These are phyloP conservation scores for Potamarius usumacintae DNA, from an alignment of 2,113 vertebrate genomes.

Conservation along the genomic window DNA sequence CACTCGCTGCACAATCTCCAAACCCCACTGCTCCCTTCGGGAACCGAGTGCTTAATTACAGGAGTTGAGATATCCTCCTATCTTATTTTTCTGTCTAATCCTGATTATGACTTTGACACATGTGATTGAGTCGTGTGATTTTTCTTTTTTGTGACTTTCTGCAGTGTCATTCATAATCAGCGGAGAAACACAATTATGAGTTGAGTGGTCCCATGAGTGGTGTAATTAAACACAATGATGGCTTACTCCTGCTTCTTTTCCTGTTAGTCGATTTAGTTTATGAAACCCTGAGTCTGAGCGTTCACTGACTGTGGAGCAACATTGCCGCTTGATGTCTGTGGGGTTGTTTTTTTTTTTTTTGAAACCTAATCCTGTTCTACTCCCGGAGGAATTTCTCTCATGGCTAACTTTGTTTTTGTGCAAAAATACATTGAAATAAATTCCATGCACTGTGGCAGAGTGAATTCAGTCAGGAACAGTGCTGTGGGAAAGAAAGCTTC, in stretches of 20 bases:
- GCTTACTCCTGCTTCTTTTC: conserved; percentile 15
- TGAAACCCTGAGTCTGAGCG: too few relatives aligned
- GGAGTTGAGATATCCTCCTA: conserved; percentile 12
- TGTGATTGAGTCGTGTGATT: conserved; percentile 36
- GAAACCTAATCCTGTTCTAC: not conserved
- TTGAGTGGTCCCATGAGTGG: conserved; percentile 25
- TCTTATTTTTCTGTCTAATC: conserved; percentile 20
- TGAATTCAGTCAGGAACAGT: not conserved
- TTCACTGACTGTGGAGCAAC: not conserved
- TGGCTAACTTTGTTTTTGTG: not conserved
- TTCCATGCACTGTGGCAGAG: not conserved
- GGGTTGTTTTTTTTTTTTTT: not conserved
- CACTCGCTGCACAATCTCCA: not conserved
- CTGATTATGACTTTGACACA: conserved; percentile 38
- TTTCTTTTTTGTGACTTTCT: conserved; percentile 9
- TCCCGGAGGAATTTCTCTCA: not conserved
- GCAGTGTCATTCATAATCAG: conserved; percentile 38
- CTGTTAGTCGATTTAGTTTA: not conserved
- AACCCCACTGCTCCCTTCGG: not conserved
- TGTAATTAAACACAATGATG: conserved; percentile 41
- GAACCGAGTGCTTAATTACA: conserved; percentile 28
- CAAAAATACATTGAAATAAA: not conserved
- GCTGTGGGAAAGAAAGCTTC: not conserved
- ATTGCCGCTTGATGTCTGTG: not conserved
- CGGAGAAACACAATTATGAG: conserved; percentile 33